Evolutionary conservation across 2,113 vertebrate genomes (phyloP), one percentile per base, ranked within the genome.

Genomic region (Dinomys branickii): DNA sequence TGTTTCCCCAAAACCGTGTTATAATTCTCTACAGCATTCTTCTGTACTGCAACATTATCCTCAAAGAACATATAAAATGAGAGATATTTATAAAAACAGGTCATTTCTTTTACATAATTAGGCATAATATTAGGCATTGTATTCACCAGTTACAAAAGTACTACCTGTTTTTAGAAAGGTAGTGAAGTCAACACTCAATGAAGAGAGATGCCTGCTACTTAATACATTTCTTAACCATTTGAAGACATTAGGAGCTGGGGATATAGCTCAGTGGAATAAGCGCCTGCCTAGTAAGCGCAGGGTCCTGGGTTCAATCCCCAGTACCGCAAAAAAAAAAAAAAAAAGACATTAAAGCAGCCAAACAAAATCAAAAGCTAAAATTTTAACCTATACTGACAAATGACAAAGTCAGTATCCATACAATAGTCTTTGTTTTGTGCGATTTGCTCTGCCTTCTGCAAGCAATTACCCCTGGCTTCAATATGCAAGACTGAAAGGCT

Each of bases 341-440:
- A n/a, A n/a, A 82, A 95, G 69, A 88, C 73, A 71, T 65, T 20
- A 92, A 88, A 83, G 85, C 47, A 41, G 44, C n/a, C 59, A 65
- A 82, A 80, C 65, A 52, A 85, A 88, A 56, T 58, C 50, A 22
- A 87, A 81, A 78, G 35, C 93, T 73, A 41, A 85, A 63, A 22
- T 33, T 44, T 67, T 65, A 67, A 44, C 8, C 71, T 59, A n/a
- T 14, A 26, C 63, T 54, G 83, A 75, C 54, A 50, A 59, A 50
- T 28, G 47, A 67, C 20, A 44, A n/a, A 41, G 13, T 30, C 28
- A 73, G 63, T 44, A 82, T 4, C 20, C 50, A 75, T 14, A 38
- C 0, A 41, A 52, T 1, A 5, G 26, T 19, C 75, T 50, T 52
- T 50, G 80, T 20, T 71, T 33, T 4, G 0, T n/a, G 17, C 52